A percentile compares a stretch with the other conserved stretches of the same genome.
These are phyloP conservation scores for Mesorhabditis spiculigera DNA, from an alignment of 2,888 invertebrate genomes.

Conservation along the genomic window DNA sequence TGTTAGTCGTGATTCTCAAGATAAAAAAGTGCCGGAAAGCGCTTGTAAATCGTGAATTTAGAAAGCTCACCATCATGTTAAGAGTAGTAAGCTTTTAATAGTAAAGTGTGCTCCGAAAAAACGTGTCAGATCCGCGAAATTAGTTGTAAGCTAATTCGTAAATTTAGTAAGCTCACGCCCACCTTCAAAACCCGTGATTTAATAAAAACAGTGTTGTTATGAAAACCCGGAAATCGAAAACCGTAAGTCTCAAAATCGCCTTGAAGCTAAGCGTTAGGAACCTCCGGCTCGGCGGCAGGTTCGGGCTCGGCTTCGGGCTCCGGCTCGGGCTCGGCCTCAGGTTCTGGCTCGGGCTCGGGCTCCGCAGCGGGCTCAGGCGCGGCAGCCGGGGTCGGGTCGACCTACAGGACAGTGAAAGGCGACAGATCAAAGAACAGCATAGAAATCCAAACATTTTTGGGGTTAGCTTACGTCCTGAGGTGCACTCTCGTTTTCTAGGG, in stretches of 20 bases:
- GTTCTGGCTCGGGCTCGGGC: background rate
- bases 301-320: conserved; percentile 7
- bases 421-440: background rate
- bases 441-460: no score
- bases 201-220: background rate
- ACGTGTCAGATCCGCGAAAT: no score
- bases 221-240: background rate
- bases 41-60: no score
- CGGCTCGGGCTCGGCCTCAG: conserved; percentile 8
- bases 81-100: no score
- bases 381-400: background rate
- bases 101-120: no score
- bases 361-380: background rate
- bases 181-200: no score
- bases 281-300: conserved; percentile 9
- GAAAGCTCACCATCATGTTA: no score
- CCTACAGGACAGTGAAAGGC: background rate
- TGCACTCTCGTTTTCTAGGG: background rate
- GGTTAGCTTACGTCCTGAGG: background rate
- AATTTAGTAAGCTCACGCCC: no score
- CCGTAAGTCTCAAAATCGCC: background rate
- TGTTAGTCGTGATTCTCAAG: no score
- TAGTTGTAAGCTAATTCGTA: no score
- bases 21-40: no score
- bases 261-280: background rate